Evolutionary conservation across 2,797 vertebrate species (phyloP).

Genomic region (Rhabdomys pumilio): DNA sequence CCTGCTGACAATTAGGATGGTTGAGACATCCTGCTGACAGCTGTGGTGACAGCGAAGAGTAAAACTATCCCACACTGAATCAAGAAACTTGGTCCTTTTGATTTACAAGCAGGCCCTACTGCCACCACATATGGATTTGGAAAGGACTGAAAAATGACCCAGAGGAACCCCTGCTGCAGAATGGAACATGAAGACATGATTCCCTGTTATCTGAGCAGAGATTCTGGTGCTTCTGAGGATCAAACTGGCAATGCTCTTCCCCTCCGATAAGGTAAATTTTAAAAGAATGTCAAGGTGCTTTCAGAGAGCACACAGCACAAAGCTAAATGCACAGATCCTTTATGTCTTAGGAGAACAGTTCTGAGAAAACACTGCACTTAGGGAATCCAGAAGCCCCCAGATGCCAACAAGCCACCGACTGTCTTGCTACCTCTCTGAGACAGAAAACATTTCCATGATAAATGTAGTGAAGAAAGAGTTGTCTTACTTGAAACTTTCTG

Average conservation of each 20-base stretch:
- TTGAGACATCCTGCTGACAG: slow-evolving; percentile 89
- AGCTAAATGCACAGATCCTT: not conserved
- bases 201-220: slow-evolving; percentile 29
- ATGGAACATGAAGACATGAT: not conserved
- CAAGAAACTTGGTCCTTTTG: slow-evolving; percentile 86
- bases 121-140: slow-evolving; percentile 68
- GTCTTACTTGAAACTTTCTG: slow-evolving; percentile 52
- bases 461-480: slow-evolving; percentile 41
- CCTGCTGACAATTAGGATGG: slow-evolving; percentile 88
- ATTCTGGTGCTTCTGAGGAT: not conserved
- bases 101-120: slow-evolving; percentile 79
- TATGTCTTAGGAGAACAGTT: not conserved
- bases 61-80: slow-evolving; percentile 86
- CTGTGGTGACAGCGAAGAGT: slow-evolving; percentile 89
- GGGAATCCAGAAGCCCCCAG: slow-evolving; percentile 30
- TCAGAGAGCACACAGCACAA: slow-evolving; percentile 38
- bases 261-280: slow-evolving; percentile 50
- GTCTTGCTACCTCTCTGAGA: slow-evolving; percentile 42
- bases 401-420: slow-evolving; percentile 41
- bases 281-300: slow-evolving; percentile 63
- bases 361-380: slow-evolving; percentile 31
- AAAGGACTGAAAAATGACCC: slow-evolving; percentile 71
- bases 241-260: slow-evolving; percentile 43
- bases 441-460: slow-evolving; percentile 68
- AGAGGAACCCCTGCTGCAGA: not conserved